Evolutionary conservation across 2,113 vertebrate species (phyloP).

Genomic region (Narcine bancroftii): DNA sequence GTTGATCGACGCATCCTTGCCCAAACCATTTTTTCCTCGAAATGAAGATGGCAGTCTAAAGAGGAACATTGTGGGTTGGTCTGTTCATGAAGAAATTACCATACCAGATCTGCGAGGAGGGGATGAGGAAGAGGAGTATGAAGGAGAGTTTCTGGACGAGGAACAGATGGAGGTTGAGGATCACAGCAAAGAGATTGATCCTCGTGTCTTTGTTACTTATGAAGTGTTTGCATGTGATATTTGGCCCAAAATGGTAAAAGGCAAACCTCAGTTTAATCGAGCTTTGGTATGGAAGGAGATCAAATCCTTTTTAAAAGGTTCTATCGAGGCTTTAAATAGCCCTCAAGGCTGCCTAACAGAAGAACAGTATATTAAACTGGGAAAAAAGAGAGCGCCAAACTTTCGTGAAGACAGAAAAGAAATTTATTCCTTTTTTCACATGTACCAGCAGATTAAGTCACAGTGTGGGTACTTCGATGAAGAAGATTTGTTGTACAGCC

Average conservation of each 20-base stretch:
- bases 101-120: constrained; percentile 57
- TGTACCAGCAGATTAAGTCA: constrained; percentile 62
- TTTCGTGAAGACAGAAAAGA: constrained; percentile 66
- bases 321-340: constrained; percentile 63
- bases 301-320: constrained; percentile 70
- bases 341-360: constrained; percentile 55
- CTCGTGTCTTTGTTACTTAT: constrained; percentile 60
- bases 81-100: constrained; percentile 53
- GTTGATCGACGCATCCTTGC: constrained; percentile 63
- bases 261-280: constrained; percentile 62
- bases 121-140: constrained; percentile 52
- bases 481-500: constrained; percentile 63
- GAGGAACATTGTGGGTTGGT: constrained; percentile 58
- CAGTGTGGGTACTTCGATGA: constrained; percentile 68
- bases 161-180: constrained; percentile 50
- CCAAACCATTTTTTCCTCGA: constrained; percentile 61
- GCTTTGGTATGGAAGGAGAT: constrained; percentile 72
- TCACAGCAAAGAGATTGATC: constrained; percentile 48
- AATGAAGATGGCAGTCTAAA: constrained; percentile 69
- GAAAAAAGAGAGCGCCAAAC: constrained; percentile 61
- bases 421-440: constrained; percentile 61
- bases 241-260: constrained; percentile 68
- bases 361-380: constrained; percentile 63
- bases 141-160: constrained; percentile 45
- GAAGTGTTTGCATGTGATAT: constrained; percentile 58